Evolutionary conservation across 2,888 invertebrate genomes (phyloP), one percentile per base, ranked within the genome.

Genomic region (Nomada fabriciana): DNA sequence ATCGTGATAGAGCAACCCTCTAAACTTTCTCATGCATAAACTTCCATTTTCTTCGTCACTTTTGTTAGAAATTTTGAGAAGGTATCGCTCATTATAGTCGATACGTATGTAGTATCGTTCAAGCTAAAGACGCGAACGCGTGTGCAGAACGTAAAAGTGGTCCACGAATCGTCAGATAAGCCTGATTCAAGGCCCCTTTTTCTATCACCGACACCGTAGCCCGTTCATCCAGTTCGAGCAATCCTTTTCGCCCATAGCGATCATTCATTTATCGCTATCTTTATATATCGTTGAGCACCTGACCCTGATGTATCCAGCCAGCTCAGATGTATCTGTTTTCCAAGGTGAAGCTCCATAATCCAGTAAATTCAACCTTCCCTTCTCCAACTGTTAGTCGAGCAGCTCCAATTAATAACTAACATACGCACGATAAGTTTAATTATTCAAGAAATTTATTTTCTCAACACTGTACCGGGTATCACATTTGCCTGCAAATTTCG

Each of bases 1-100:
- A 77, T 79, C 73, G 80, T 68, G 59, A 80, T 81, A n/a, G 47
- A 71, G 70, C 80, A 70, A 64, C 72, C 70, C 47, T 23, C 42
- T 43, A 36, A 61, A 23, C 23, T 5, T 50, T 59, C 20, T n/a
- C n/a, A 47, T 67, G 20, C 74, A 72, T 61, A 69, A 63, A 81
- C 81, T 79, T 85, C 75, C 73, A 77, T 85, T 64, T 75, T 52
- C 61, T 67, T 18, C 29, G 18, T 23, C 57, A 23, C 50, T 73
- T 20, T 72, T n/a, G 13, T 50, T 60, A 20, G 15, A 13, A 1
- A 10, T 36, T 29, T 59, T 9, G 11, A 13, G 23, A 18, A 42
- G 15, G 13, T 2, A 29, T 47, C n/a, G 10, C 25, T 69, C 25
- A 53, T 53, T 2, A 20, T 5, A 7, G 36, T 7, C 7, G 7